Evolutionary conservation across 2,797 vertebrate genomes (phyloP), one percentile per base, ranked within the genome.

Genomic region (Sebastes diaconus): DNA sequence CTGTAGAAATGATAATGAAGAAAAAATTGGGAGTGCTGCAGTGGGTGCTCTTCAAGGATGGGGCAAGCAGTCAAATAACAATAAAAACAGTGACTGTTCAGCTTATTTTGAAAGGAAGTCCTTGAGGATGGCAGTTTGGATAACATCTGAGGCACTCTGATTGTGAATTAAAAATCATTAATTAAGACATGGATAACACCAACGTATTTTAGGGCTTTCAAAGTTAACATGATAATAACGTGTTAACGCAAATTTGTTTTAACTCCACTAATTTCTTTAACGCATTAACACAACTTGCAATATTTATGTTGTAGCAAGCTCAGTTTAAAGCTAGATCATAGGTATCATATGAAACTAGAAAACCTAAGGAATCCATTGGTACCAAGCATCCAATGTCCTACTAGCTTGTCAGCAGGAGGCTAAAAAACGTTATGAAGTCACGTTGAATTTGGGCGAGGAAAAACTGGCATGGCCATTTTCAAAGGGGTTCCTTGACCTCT

Each of bases 101-200:
- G 46, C 46, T 4, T 50, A 50, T 20, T 50, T 20, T 20, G 16
- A 50, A 2, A 50, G 18, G 46, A 50, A 20, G 18, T 50, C 46
- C 46, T 50, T 50, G 0, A 0, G 46, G 46, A 50, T 20, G 18
- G 7, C 1, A 0, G 46, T 50, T 0, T 50, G 46, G 46, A 50
- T 50, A 20, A 50, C 46, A 46, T 46, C 16, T 46, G 42, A 46
- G 42, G 42, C 42, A 46, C 42, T 46, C 42, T 2, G 1, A 50
- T 50, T 50, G 42, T 50, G 42, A 50, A 50, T 50, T 50, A 50
- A 50, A 50, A 50, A 50, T 50, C 7, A 18, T 1, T 20, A 50
- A 20, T 50, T 4, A 50, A 50, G 42, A 50, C 18, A 20, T n/a
- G 46, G 46, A 52, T 52, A 20, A 52, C 46, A 52, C 46, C 46